Conservation (phyloP, 2,113 vertebrate genomes). For the Catharus minimus region DNA sequence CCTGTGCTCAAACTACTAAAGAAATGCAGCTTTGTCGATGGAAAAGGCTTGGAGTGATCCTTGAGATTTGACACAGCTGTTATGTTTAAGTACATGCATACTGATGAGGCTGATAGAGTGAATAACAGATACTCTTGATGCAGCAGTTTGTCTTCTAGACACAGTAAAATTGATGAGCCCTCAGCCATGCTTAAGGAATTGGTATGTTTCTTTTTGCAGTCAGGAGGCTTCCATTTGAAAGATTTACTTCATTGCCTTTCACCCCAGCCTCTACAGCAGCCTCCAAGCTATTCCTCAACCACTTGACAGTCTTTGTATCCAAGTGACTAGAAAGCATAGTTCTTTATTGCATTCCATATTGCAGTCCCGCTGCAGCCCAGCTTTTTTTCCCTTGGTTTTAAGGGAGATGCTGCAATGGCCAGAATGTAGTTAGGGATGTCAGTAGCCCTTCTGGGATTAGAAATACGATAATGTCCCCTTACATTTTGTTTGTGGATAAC, state of each 20-base stretch:
- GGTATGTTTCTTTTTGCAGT: not conserved
- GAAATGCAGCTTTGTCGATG: not conserved
- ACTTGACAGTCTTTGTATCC: not conserved
- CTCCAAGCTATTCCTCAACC: not conserved
- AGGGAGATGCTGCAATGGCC: not conserved
- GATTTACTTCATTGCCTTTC: conserved; percentile 1
- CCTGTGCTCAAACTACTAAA: not conserved
- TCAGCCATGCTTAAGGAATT: not conserved
- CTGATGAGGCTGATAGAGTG: not conserved
- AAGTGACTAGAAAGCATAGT: not conserved
- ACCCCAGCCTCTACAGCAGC: not conserved
- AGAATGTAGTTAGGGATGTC: not conserved
- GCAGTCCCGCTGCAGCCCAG: not conserved
- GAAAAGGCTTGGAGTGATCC: not conserved
- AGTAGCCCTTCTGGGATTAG: not conserved
- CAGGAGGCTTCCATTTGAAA: not conserved
- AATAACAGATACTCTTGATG: not conserved
- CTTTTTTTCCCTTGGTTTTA: not conserved
- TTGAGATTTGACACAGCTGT: not conserved
- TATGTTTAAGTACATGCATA: not conserved
- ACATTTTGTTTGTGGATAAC: not conserved
- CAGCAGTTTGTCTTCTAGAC: not conserved
- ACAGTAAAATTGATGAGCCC: not conserved
- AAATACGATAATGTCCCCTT: not conserved
- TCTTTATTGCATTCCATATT: not conserved